Base-by-base conservation (phyloP, 2,888 invertebrate genomes). In the Pseudoips prasinana region DNA sequence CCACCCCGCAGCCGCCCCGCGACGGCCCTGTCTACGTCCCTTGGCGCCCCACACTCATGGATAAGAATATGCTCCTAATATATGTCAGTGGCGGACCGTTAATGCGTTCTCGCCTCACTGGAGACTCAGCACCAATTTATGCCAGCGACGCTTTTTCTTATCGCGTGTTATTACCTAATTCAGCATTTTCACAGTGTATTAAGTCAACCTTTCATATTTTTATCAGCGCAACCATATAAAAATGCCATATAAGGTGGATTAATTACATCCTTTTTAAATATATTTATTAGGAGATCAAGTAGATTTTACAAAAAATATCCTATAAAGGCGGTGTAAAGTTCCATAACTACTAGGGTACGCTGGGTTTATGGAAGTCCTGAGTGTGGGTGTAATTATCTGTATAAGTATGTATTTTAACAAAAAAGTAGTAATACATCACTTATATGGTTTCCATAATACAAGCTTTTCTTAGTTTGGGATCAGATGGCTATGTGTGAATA, bases 141-240 rank as follows among this genome's bases (percentile, higher is more conserved):
- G 76, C 73, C 67, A 56, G 49, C 68, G 55, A 64, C 66, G 79
- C 73, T 60, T 74, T 78, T 75, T 76, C 77, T 80, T 79, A 80
- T 78, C 80, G 64, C 62, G 35, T 70, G 70, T 72, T 75, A 73
- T 74, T 73, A 73, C 73, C 69, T 75, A 80, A 78, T 79, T 73
- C 73, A 65, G 58, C 66, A 59, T 74, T 78, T 77, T 79, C 64
- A 64, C 73, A 73, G 64, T 68, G 62, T 68, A 73, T 78, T 79
- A 73, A 64, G 65, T 70, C 63, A 61, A 72, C 66, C 64, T 66
- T 61, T 60, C 60, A 69, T 62, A 64, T 54, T 51, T 56, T 58
- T 60, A 60, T 58, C 55, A 54, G 50, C 41, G 24, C 34, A 39
- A 34, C 27, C 36, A 32, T 43, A 45, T 47, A 45, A 48, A 33